These are phyloP conservation scores for Alouatta palliata DNA, from an alignment of 2,113 vertebrate genomes.

Conservation along the genomic window DNA sequence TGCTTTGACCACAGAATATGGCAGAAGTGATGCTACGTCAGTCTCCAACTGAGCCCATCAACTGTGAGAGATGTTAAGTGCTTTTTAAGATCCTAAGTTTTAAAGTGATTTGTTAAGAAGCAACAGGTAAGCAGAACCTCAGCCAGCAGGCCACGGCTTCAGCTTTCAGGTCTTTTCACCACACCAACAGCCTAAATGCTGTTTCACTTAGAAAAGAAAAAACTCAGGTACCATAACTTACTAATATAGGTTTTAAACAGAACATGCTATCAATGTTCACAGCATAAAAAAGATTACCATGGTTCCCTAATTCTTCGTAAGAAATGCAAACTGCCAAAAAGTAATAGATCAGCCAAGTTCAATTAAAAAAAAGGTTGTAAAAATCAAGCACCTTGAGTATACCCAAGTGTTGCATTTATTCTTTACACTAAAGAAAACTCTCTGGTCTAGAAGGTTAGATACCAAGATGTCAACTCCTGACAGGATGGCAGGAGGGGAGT, in stretches of 20 bases:
- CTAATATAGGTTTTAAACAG: neutral
- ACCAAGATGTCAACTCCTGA: neutral
- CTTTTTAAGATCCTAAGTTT: neutral
- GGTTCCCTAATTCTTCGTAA: neutral
- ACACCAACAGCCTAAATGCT: neutral
- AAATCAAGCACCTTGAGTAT: neutral
- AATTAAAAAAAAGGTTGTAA: neutral
- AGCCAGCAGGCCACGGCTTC: neutral
- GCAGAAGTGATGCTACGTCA: neutral
- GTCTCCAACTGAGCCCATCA: neutral
- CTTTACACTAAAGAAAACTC: neutral
- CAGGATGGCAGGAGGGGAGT: neutral
- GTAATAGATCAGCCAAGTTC: neutral
- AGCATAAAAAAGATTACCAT: neutral
- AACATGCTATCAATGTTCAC: neutral
- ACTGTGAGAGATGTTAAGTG: neutral
- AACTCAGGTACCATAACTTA: neutral
- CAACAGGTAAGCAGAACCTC: neutral
- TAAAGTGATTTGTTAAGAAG: neutral
- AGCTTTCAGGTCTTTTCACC: neutral
- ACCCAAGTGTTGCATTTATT: neutral
- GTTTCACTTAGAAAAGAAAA: constrained; percentile 28
- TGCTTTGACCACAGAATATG: neutral
- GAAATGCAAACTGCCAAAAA: constrained; percentile 33
- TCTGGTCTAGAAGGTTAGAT: neutral